Base-by-base conservation (phyloP, 2,888 invertebrate species). In the Mythimna albipuncta region DNA sequence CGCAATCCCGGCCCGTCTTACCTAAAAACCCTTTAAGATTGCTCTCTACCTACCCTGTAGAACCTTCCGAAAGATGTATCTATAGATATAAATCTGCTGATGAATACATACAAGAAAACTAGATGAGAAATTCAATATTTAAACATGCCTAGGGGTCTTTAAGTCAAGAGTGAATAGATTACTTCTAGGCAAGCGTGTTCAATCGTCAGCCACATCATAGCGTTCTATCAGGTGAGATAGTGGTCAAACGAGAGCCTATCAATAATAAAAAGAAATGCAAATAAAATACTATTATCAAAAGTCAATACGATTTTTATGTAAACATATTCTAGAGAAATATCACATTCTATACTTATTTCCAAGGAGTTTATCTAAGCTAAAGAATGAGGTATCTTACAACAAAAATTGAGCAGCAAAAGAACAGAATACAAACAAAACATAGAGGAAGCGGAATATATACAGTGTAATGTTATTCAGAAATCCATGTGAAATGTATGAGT, bases 21-120 rank as follows among this genome's bases (percentile, higher is more conserved):
- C 93, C 91, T 93, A 92, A 94, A 91, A 93, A 93, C 91, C 93
- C 91, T 92, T 91, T 90, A 86, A 90, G 89, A 90, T 91, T 88
- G 87, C 87, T 90, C 87, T 90, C 63, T 68, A 86, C 89, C 89
- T 84, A 84, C 84, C 83, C 82, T 83, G 69, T 75, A 76, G 59
- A 79, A 57, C 38, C 72, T 70, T 63, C 16, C n/a, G 35, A 75
- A 76, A 75, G 61, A 77, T 57, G 9, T 69, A 69, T 10, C 11
- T 52, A 54, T 63, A 73, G 32, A 50, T 47, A 21, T 4, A 59
- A 67, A 63, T 68, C 21, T 38, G 65, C 3, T 19, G 11, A 19
- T 21, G n/a, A 64, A 74, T 58, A 21, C n/a, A 61, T 47, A 50
- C 3, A 21, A 69, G 21, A 54, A 64, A 19, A 35, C 41, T 55